A percentile compares a stretch with the other conserved stretches of the same genome.
phyloP scores from a whole-genome alignment of 2,888 invertebrate genomes.

The Harpagoxenus sublaevis region DNA sequence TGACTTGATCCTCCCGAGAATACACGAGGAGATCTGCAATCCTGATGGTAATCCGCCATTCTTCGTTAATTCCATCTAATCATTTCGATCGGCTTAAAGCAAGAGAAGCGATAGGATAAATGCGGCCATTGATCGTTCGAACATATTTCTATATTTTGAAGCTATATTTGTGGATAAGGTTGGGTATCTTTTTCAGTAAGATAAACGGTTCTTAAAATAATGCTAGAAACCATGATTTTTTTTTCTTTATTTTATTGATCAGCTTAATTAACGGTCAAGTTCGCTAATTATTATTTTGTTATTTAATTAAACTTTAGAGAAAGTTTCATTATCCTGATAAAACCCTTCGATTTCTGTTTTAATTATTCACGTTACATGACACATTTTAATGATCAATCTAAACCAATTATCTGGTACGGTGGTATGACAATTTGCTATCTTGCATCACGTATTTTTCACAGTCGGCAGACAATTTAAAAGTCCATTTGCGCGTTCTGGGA shows the following conservation, averaged over 20 bases:
- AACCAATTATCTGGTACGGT: constrained; percentile 4
- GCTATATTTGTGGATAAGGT: not conserved
- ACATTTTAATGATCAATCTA: not conserved
- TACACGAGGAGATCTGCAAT: constrained; percentile 8
- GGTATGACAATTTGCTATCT: not conserved
- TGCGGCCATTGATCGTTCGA: not conserved
- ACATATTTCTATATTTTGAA: not conserved
- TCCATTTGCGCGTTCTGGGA: constrained; percentile 66
- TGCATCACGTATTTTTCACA: constrained; percentile 54
- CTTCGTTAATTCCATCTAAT: constrained; percentile 41
- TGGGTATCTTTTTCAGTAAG: no score
- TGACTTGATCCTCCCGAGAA: constrained; percentile 18
- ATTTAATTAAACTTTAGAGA: not conserved
- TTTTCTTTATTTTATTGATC: not conserved
- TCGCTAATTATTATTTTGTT: no score
- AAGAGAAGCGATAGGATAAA: not conserved
- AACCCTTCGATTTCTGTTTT: not conserved
- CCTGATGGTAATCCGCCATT: constrained; percentile 31
- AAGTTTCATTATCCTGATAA: not conserved
- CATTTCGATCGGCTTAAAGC: constrained; percentile 22
- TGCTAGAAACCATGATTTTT: not conserved
- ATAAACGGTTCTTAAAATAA: not conserved
- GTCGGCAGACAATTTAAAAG: constrained; percentile 69
- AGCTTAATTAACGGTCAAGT: no score
- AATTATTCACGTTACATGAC: not conserved